These are phyloP conservation scores for Clinocottus analis DNA, from an alignment of 2,113 vertebrate genomes.

Conservation along the genomic window DNA sequence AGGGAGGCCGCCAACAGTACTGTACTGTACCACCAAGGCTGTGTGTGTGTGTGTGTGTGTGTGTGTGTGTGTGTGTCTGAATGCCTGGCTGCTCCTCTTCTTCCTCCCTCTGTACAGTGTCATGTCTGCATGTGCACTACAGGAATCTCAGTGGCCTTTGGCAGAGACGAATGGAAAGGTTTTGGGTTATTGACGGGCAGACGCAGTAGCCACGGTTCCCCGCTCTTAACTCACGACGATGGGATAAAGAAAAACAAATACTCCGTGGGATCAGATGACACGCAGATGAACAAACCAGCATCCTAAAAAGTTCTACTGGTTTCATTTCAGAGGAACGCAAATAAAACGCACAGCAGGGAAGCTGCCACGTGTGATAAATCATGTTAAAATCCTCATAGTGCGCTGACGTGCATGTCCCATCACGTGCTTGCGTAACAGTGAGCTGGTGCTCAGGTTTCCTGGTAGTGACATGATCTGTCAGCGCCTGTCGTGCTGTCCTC, in stretches of 20 bases:
- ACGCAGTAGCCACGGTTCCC: constrained; percentile 12
- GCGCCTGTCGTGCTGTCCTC: constrained; percentile 17
- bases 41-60: no score
- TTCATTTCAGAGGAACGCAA: not conserved
- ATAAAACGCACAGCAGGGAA: not conserved
- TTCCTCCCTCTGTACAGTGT: not conserved
- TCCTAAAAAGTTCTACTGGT: not conserved
- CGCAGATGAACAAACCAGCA: not conserved
- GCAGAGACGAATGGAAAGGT: constrained; percentile 24
- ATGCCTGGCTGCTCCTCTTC: not conserved
- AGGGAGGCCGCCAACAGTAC: no score
- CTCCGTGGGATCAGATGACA: constrained; percentile 15
- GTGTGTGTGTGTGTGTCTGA: not conserved
- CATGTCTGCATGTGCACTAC: constrained; percentile 17
- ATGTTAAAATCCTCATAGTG: not conserved
- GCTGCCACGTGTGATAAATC: not conserved
- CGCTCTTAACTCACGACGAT: not conserved
- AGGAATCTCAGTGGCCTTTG: constrained; percentile 32
- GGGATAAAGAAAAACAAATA: accelerated
- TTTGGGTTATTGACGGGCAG: constrained; percentile 39
- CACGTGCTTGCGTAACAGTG: constrained; percentile 9
- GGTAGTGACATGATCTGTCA: constrained; percentile 47
- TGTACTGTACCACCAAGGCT: no score
- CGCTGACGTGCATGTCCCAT: not conserved
- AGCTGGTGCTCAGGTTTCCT: constrained; percentile 49